Base-by-base conservation (phyloP, 2,113 vertebrate species). In the Harpagus bidentatus region DNA sequence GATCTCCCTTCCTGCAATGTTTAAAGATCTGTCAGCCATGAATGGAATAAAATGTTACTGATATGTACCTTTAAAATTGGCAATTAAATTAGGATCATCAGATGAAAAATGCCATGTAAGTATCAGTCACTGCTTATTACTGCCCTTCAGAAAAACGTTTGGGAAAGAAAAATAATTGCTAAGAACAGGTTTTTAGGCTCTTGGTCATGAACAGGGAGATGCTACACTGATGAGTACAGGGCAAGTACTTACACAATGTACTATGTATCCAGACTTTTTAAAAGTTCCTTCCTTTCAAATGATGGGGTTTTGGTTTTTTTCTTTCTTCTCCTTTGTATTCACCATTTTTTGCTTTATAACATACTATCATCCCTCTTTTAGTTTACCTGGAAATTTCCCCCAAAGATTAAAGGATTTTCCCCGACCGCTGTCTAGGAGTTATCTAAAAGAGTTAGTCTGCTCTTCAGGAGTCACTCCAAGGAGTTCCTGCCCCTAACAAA, bases 251-350 rank as follows among this genome's bases (percentile, higher is more conserved):
- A 43, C 8, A 38, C 32, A 61, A 20, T 13, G 5, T 42, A 20
- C 31, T 29, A 55, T 15, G 34, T 56, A 74, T 22, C 40, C 29
- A 61, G 36, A 50, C 45, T 50, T 67, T 11, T 2, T 2, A n/a
- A 21, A 81, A 70, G 42, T 55, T 58, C 16, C 38, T 82, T 81
- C 55, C n/a, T 91, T 88, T 45, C 36, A 65, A 61, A 61, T 45
- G 13, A 31, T 34, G 29, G 9, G 23, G 2, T 3, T 2, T 6
- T 38, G 47, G n/a, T 34, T 3, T 2, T 6, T 48, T 58, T 47
- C 11, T 58, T 47, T 13, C 11, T 63, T 28, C 42, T 65, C 31
- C 11, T 85, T 53, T 1, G 1, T 42, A 82, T 42, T 83, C 28
- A 42, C 20, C 4, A 1, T 40, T 59, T 69, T 82, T 79, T 78